Conservation (phyloP, 2,797 vertebrate genomes). For the Hephaestus fuliginosus region DNA sequence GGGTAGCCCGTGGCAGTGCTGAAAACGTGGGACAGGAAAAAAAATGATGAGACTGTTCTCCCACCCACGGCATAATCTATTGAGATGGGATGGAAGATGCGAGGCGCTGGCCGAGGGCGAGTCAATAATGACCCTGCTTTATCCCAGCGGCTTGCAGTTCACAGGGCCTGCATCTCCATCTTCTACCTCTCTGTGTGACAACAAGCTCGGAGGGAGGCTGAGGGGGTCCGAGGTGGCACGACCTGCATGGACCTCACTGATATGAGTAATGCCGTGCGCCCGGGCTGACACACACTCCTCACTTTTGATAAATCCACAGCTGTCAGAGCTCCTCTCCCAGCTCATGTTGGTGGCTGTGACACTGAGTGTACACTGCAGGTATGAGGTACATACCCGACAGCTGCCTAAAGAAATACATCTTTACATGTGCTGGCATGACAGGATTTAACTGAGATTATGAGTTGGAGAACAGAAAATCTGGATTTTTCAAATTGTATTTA, state of each 20-base stretch:
- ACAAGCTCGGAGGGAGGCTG: slow-evolving; percentile 16
- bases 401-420: not conserved
- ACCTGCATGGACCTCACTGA: slow-evolving; percentile 7
- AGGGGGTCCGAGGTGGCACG: not conserved
- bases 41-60: slow-evolving; percentile 51
- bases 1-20: slow-evolving; percentile 51
- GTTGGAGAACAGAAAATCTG: not conserved
- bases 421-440: not conserved
- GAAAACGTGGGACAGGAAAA: slow-evolving; percentile 24
- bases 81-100: slow-evolving; percentile 32
- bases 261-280: slow-evolving; percentile 27
- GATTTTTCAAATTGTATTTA: not conserved
- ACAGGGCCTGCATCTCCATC: slow-evolving; percentile 36
- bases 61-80: slow-evolving; percentile 50
- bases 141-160: slow-evolving; percentile 45
- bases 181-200: slow-evolving; percentile 37
- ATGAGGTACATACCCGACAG: not conserved
- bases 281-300: slow-evolving; percentile 1
- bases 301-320: slow-evolving; percentile 18
- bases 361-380: no score
- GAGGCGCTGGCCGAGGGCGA: slow-evolving; percentile 53
- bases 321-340: not conserved
- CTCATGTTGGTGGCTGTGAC: slow-evolving; percentile 2
- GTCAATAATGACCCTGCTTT: slow-evolving; percentile 65
- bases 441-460: not conserved